A percentile compares a stretch with the other conserved stretches of the same genome.
Evolutionary conservation across 2,797 vertebrate genomes (phyloP).

Genomic region (Emys orbicularis): DNA sequence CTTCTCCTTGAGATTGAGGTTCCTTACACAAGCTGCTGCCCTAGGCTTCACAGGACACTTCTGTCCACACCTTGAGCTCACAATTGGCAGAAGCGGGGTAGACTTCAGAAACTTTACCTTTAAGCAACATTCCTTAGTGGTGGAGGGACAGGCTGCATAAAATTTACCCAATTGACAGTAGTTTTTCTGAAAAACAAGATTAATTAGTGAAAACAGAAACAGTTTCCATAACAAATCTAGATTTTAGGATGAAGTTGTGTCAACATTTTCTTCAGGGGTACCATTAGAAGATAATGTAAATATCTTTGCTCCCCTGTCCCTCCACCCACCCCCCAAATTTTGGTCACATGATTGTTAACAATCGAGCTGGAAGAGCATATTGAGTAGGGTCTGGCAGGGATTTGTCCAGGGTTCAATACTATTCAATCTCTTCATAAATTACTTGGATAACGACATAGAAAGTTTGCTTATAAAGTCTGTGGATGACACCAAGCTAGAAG

Average conservation of each 20-base stretch:
- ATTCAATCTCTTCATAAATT: no score
- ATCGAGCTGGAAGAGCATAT: no score
- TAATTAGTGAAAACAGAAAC: slow-evolving; percentile 41
- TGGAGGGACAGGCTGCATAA: neutral
- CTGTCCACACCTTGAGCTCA: no score
- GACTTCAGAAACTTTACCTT: neutral
- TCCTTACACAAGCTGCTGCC: neutral
- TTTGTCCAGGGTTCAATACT: no score
- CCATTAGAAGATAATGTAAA: neutral
- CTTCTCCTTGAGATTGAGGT: neutral
- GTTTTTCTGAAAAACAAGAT: slow-evolving; percentile 29
- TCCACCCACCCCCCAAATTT: neutral
- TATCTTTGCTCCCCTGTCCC: neutral
- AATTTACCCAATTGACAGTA: neutral
- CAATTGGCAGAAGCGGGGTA: no score
- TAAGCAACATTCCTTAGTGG: neutral
- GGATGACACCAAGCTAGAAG: neutral
- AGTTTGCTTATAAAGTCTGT: neutral
- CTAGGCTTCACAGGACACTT: neutral
- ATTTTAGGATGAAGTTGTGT: neutral
- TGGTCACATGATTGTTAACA: neutral
- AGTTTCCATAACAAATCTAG: slow-evolving; percentile 54
- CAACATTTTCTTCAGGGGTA: neutral
- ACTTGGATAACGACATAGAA: neutral
- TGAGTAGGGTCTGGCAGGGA: no score